Percentiles rank a stretch among this genome's conserved stretches.
Conservation (phyloP, 2,888 invertebrate species). For the Pimpla rufipes region DNA sequence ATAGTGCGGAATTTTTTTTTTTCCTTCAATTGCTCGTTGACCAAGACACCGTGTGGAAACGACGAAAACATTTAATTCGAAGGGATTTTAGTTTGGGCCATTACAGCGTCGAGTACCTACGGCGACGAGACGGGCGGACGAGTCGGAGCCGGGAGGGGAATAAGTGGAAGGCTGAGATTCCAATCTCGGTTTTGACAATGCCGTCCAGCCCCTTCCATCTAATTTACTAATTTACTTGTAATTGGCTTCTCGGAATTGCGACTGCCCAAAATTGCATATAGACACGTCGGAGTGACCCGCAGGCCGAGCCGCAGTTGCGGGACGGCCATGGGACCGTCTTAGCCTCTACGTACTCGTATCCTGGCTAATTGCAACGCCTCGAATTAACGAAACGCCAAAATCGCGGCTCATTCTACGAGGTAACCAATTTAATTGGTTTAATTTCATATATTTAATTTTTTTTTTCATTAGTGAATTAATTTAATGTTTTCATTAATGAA, state of each 20-base stretch:
- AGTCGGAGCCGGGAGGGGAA: slow-evolving; percentile 55
- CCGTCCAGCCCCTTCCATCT: slow-evolving; percentile 67
- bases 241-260: slow-evolving; percentile 77
- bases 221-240: slow-evolving; percentile 79
- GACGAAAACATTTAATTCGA: slow-evolving; percentile 2
- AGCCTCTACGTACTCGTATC: neutral
- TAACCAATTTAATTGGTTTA: too few relatives aligned
- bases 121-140: slow-evolving; percentile 37
- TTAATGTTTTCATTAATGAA: too few relatives aligned
- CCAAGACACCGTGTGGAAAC: neutral
- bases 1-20: neutral
- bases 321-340: neutral
- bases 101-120: slow-evolving; percentile 5
- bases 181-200: slow-evolving; percentile 77
- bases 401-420: too few relatives aligned
- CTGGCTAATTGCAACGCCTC: slow-evolving; percentile 15
- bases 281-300: neutral
- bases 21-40: neutral
- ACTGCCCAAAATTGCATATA: slow-evolving; percentile 73
- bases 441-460: too few relatives aligned
- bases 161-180: slow-evolving; percentile 74
- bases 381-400: too few relatives aligned
- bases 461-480: too few relatives aligned
- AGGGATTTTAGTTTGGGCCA: slow-evolving; percentile 21
- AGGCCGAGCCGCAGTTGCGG: neutral